A percentile compares a stretch with the other conserved stretches of the same genome.
Evolutionary conservation across 2,797 vertebrate species (phyloP).

Genomic region (Hybognathus amarus): DNA sequence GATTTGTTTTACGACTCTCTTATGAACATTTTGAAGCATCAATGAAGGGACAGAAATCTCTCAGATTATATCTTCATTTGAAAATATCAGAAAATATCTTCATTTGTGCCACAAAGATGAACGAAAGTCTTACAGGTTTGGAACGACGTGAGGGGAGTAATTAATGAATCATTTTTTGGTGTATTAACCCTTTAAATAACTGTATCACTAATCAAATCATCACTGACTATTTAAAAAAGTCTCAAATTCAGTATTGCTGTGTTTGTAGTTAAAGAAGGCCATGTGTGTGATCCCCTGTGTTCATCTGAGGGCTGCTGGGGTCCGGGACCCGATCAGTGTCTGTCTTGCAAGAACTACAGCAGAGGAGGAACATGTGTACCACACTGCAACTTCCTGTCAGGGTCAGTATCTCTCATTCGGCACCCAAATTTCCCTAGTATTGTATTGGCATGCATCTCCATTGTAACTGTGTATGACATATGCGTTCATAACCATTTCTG

Average conservation of each 20-base stretch:
- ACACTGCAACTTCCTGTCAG: slow-evolving; percentile 84
- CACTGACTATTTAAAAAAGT: not conserved
- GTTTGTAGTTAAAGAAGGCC: slow-evolving; percentile 69
- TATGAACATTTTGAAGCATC: no score
- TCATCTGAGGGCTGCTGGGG: slow-evolving; percentile 92
- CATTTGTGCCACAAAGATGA: no score
- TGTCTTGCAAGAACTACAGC: slow-evolving; percentile 87
- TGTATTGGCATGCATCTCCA: not conserved
- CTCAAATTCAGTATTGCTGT: slow-evolving; percentile 55
- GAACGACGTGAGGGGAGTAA: no score
- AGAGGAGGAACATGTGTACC: slow-evolving; percentile 84
- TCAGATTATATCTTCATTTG: no score
- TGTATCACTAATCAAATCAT: not conserved
- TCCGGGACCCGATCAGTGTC: slow-evolving; percentile 86
- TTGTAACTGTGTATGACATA: not conserved
- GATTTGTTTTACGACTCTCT: no score
- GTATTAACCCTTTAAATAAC: not conserved
- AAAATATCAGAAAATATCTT: no score
- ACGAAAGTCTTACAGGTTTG: no score
- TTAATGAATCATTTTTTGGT: no score
- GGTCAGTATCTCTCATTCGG: slow-evolving; percentile 74
- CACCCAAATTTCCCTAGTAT: not conserved
- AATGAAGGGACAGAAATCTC: no score
- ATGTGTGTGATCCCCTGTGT: slow-evolving; percentile 87
- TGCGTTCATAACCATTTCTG: not conserved